A percentile compares a stretch with the other conserved stretches of the same genome.
These are phyloP conservation scores for Heterotilapia buettikoferi DNA, from an alignment of 2,113 vertebrate genomes.

Conservation along the genomic window DNA sequence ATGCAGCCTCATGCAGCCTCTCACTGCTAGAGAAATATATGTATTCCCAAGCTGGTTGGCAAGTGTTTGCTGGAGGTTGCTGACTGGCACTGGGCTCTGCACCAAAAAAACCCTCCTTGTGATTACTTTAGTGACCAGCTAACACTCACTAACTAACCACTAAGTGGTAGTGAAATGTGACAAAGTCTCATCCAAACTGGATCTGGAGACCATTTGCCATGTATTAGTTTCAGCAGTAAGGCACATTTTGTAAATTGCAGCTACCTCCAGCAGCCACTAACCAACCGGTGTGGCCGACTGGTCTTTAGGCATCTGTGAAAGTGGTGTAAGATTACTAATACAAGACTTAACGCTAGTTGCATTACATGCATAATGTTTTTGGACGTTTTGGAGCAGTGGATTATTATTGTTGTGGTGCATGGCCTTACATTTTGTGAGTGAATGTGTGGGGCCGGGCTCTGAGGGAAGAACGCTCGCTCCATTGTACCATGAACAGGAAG, in stretches of 20 bases:
- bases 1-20: not conserved
- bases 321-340: not conserved
- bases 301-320: not conserved
- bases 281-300: not conserved
- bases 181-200: not conserved
- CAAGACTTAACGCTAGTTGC: not conserved
- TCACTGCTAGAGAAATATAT: not conserved
- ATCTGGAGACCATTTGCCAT: not conserved
- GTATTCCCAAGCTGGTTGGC: not conserved
- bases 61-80: not conserved
- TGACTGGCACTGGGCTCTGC: not conserved
- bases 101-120: not conserved
- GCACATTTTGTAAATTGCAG: not conserved
- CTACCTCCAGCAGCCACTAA: not conserved
- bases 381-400: not conserved
- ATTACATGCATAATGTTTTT: not conserved
- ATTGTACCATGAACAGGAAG: slow-evolving; percentile 67
- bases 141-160: not conserved
- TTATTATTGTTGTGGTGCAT: slow-evolving; percentile 50
- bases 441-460: slow-evolving; percentile 28
- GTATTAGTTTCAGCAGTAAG: not conserved
- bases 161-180: not conserved
- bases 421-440: slow-evolving; percentile 47
- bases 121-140: not conserved
- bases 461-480: slow-evolving; percentile 18